These are phyloP conservation scores for Microcebus ravelobensis DNA, from an alignment of 2,113 vertebrate genomes.

Conservation along the genomic window DNA sequence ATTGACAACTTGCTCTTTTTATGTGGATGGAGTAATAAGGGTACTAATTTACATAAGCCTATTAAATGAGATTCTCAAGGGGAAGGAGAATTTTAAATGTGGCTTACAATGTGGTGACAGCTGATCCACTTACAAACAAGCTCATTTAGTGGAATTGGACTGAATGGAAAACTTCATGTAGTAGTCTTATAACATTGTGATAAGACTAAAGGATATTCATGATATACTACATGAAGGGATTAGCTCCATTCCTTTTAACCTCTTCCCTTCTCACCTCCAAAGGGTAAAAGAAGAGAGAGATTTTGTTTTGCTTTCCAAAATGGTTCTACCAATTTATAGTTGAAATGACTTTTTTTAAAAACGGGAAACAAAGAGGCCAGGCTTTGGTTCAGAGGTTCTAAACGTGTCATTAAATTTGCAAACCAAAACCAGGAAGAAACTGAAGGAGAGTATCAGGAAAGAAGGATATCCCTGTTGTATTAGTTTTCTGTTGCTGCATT, in stretches of 20 bases:
- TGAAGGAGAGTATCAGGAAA: too few relatives aligned
- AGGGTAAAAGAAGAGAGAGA: neutral
- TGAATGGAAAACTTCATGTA: neutral
- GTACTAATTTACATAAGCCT: slow-evolving; percentile 80
- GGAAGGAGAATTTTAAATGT: slow-evolving; percentile 68
- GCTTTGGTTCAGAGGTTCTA: neutral
- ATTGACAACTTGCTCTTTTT: slow-evolving; percentile 71
- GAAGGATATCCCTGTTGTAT: too few relatives aligned
- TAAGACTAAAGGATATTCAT: neutral
- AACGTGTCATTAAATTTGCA: neutral
- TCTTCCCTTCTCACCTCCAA: neutral
- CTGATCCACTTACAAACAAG: slow-evolving; percentile 73
- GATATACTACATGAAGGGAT: neutral
- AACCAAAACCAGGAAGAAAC: neutral
- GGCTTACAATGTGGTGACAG: slow-evolving; percentile 68
- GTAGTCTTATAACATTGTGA: neutral
- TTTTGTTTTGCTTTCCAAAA: neutral
- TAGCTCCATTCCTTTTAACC: neutral
- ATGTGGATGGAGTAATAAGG: slow-evolving; percentile 75
- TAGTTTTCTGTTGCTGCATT: too few relatives aligned
- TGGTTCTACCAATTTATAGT: neutral
- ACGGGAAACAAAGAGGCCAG: neutral
- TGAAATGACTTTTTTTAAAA: slow-evolving; percentile 33
- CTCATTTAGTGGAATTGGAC: slow-evolving; percentile 46
- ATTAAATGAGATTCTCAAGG: slow-evolving; percentile 77